Conservation (phyloP, 2,888 invertebrate species). For the Dryadula phaetusa region DNA sequence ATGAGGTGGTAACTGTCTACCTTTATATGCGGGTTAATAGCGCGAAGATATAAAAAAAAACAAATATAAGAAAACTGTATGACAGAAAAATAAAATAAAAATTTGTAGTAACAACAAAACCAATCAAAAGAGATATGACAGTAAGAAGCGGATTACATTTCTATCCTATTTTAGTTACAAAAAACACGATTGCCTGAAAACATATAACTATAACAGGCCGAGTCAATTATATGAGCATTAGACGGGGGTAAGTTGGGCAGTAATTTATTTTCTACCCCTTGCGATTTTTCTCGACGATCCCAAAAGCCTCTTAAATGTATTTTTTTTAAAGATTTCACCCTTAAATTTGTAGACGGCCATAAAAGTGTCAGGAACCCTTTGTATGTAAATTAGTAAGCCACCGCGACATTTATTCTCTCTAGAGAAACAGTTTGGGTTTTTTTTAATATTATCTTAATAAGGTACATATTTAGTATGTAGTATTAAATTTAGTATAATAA, state of each 20-base stretch:
- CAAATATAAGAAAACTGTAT: too few relatives aligned
- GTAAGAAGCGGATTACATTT: neutral
- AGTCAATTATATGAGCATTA: constrained; percentile 11
- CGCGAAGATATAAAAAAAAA: too few relatives aligned
- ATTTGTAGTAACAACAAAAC: neutral
- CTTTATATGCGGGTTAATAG: too few relatives aligned
- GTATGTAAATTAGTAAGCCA: constrained; percentile 30
- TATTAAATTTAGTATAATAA: neutral
- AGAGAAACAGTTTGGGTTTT: neutral
- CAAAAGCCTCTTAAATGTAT: constrained; percentile 18
- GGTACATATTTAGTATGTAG: neutral
- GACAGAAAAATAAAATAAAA: neutral
- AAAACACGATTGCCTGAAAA: neutral
- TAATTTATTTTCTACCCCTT: constrained; percentile 13
- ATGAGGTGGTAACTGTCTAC: too few relatives aligned
- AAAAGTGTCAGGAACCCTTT: constrained; percentile 36
- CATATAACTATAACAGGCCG: neutral
- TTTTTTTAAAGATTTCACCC: constrained; percentile 33
- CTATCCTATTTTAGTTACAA: neutral
- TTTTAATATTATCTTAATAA: constrained; percentile 9
- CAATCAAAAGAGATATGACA: neutral
- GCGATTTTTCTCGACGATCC: constrained; percentile 39
- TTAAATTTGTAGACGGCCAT: constrained; percentile 31
- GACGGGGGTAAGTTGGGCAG: neutral
- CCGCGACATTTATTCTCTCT: constrained; percentile 17